phyloP scores from a whole-genome alignment of 2,797 vertebrate species.

The Arremon brunneinucha region DNA sequence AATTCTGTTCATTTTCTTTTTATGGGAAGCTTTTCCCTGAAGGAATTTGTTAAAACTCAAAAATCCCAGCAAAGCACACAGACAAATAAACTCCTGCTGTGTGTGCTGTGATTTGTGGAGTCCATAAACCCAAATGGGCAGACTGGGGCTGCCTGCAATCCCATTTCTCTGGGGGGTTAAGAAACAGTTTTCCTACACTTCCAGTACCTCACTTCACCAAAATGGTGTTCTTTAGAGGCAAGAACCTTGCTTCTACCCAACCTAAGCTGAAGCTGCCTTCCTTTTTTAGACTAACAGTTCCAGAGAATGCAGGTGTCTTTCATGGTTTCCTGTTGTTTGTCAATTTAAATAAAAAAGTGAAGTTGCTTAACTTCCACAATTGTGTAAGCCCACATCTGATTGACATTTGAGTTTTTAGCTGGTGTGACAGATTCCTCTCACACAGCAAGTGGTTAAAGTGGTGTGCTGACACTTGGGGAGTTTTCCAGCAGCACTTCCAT shows the following conservation, averaged over 20 bases:
- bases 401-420: background rate
- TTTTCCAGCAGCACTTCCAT: background rate
- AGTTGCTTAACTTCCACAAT: constrained; percentile 44
- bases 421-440: background rate
- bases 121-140: background rate
- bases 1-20: accelerated
- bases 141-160: background rate
- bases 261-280: background rate
- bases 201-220: background rate
- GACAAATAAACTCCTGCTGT: accelerated
- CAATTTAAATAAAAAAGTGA: background rate
- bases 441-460: background rate
- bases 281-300: background rate
- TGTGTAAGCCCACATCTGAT: background rate
- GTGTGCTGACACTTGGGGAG: accelerated
- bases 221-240: accelerated
- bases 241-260: accelerated
- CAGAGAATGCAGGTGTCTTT: background rate
- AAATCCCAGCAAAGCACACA: background rate
- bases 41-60: background rate
- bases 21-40: background rate
- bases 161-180: too few relatives aligned
- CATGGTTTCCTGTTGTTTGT: background rate
- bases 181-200: background rate
- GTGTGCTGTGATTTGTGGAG: background rate